A percentile compares a stretch with the other conserved stretches of the same genome.
Conservation (phyloP, 2,888 invertebrate genomes). For the Lasioglossum oenotherae region DNA sequence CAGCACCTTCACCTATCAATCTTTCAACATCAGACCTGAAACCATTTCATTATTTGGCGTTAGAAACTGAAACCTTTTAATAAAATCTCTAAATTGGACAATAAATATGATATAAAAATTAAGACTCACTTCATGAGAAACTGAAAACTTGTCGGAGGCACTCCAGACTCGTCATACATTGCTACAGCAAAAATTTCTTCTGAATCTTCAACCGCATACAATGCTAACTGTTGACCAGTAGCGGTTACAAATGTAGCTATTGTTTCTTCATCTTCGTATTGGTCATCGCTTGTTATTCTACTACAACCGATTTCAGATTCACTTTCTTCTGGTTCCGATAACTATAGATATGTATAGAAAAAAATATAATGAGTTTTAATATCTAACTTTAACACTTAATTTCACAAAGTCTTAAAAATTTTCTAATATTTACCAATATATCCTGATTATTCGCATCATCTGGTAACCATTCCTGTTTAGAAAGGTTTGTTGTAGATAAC, state of each 20-base stretch:
- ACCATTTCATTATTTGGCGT: constrained; percentile 8
- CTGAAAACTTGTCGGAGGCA: constrained; percentile 82
- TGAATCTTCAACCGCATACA: constrained; percentile 82
- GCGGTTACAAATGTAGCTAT: constrained; percentile 83
- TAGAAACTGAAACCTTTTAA: not conserved
- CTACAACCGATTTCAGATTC: constrained; percentile 41
- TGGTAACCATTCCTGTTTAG: constrained; percentile 45
- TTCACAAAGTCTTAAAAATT: not conserved
- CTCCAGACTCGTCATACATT: constrained; percentile 81
- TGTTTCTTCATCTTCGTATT: constrained; percentile 80
- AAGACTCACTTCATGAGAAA: constrained; percentile 80
- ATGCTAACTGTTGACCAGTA: constrained; percentile 80
- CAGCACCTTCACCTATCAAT: constrained; percentile 83
- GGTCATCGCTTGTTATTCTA: constrained; percentile 55
- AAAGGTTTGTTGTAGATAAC: constrained; percentile 14
- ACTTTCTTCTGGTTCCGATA: constrained; percentile 54
- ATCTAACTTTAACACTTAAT: not conserved
- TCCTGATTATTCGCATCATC: constrained; percentile 14
- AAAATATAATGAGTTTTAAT: not conserved
- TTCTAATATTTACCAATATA: constrained; percentile 48
- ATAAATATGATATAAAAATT: not conserved
- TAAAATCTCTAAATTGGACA: not conserved
- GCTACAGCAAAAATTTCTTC: constrained; percentile 83
- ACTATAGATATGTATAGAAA: constrained; percentile 37
- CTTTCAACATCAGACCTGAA: constrained; percentile 81